Percentiles rank a stretch among this genome's conserved stretches.
phyloP scores from a whole-genome alignment of 2,113 vertebrate genomes.

The Balaeniceps rex region DNA sequence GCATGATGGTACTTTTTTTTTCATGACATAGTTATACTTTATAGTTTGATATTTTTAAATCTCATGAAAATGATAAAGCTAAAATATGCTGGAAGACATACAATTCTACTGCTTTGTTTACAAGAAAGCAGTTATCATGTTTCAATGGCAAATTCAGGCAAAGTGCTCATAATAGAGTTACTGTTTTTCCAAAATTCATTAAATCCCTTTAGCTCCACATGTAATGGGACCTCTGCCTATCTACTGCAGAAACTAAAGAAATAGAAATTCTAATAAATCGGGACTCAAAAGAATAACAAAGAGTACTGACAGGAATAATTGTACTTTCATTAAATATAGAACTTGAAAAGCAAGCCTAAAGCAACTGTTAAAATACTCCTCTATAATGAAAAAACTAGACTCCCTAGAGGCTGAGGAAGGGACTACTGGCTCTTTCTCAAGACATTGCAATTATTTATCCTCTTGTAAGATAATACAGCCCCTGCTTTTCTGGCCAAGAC shows the following conservation, averaged over 20 bases:
- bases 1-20: not conserved
- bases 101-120: not conserved
- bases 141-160: not conserved
- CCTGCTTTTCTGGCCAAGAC: not conserved
- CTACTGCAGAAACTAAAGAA: not conserved
- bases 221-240: not conserved
- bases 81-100: not conserved
- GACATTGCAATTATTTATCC: not conserved
- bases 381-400: not conserved
- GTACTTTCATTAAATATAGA: not conserved
- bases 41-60: not conserved
- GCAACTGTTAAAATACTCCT: not conserved
- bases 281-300: not conserved
- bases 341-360: not conserved
- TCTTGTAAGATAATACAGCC: not conserved
- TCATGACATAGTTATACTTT: not conserved
- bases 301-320: not conserved
- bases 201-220: not conserved
- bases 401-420: not conserved
- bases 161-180: not conserved
- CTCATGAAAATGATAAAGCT: not conserved
- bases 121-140: not conserved
- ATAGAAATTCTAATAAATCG: not conserved
- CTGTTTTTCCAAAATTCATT: not conserved
- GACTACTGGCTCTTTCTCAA: not conserved